These are phyloP conservation scores for Lamellibrachia luymesi DNA, from an alignment of 1,140 invertebrate genomes.

Conservation along the genomic window DNA sequence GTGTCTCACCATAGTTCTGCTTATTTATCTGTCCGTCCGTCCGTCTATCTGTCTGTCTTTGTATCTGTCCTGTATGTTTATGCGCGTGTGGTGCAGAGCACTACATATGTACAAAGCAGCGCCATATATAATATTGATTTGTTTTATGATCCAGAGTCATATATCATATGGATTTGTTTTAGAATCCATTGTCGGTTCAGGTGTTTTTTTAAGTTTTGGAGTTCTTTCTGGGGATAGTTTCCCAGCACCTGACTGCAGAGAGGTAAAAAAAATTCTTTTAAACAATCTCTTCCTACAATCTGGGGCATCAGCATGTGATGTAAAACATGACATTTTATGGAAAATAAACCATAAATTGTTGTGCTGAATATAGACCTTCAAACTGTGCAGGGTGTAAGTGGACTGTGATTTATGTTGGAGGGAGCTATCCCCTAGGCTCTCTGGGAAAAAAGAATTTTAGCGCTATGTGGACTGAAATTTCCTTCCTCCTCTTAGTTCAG, in stretches of 20 bases:
- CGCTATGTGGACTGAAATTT: background rate
- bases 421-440: background rate
- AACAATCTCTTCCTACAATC: background rate
- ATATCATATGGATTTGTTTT: background rate
- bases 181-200: background rate
- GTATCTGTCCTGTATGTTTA: background rate
- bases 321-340: too few species aligned
- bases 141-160: too few species aligned
- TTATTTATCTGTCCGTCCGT: background rate
- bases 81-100: too few species aligned
- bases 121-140: background rate
- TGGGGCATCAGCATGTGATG: too few species aligned
- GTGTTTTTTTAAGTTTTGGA: background rate
- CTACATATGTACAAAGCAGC: background rate
- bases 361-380: background rate
- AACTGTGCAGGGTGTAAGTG: background rate
- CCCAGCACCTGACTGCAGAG: background rate
- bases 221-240: constrained; percentile 18
- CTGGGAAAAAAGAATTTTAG: background rate
- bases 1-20: background rate
- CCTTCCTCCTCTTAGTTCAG: background rate
- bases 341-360: too few species aligned
- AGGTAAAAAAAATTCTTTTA: background rate
- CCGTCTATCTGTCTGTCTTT: background rate
- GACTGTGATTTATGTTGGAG: background rate